Percentiles rank a stretch among this genome's conserved stretches.
Conservation (phyloP, 2,797 vertebrate genomes). For the Xerus rutilus region DNA sequence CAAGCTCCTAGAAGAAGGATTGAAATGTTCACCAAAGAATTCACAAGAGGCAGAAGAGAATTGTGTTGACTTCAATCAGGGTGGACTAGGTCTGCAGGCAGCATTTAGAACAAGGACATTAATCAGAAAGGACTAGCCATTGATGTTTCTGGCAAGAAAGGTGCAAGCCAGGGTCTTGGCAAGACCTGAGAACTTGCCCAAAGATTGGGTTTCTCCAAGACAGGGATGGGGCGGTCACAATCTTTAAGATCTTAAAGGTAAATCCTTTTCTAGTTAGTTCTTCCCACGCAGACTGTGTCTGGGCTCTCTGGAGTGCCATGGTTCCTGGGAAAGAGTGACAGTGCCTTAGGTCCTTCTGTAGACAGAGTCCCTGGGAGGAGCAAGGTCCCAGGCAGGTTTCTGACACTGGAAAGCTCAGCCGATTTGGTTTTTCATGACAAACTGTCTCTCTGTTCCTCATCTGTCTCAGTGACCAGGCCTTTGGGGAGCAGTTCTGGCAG, state of each 20-base stretch:
- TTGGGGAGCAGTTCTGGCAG: neutral
- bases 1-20: neutral
- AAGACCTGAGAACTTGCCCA: neutral
- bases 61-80: neutral
- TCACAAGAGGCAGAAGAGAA: neutral
- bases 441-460: neutral
- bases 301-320: neutral
- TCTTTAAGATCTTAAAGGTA: neutral
- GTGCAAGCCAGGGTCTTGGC: neutral
- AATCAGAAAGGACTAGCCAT: neutral
- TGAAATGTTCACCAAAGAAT: slow-evolving; percentile 30
- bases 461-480: neutral
- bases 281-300: neutral
- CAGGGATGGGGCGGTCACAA: too few relatives aligned
- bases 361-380: neutral
- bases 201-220: neutral
- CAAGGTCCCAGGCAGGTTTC: neutral
- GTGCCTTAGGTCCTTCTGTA: neutral
- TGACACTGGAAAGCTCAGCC: neutral
- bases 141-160: neutral
- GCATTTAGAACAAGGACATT: neutral
- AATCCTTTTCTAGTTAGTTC: neutral
- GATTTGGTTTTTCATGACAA: too few relatives aligned
- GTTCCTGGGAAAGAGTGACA: neutral
- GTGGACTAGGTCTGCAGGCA: neutral